Percentiles rank a stretch among this genome's conserved stretches.
Evolutionary conservation across 2,113 vertebrate genomes (phyloP).

Genomic region (Clarias batrachus): DNA sequence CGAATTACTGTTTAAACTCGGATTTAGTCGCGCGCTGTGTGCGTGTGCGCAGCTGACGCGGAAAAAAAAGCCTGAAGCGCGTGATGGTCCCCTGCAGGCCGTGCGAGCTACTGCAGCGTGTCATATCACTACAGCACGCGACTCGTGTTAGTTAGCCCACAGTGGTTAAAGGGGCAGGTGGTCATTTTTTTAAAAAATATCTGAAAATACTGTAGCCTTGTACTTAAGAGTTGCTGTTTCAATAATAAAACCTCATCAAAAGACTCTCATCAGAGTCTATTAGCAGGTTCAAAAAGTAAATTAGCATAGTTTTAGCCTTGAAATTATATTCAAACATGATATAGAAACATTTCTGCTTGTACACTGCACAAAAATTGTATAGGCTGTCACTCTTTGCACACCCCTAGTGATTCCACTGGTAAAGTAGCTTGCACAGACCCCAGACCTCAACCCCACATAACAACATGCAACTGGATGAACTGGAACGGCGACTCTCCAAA

Average conservation of each 20-base stretch:
- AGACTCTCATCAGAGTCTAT: background rate
- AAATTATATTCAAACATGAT: too few species aligned
- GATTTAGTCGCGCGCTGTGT: background rate
- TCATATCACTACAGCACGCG: background rate
- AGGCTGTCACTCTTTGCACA: too few species aligned
- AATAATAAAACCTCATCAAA: background rate
- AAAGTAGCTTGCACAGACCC: background rate
- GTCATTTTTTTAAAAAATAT: background rate
- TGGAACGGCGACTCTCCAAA: background rate
- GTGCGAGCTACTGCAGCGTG: constrained; percentile 12
- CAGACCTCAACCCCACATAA: background rate
- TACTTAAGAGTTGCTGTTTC: background rate
- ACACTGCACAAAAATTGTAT: too few species aligned
- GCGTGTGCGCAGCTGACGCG: constrained; percentile 4
- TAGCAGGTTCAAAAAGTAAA: too few species aligned
- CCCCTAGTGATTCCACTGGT: too few species aligned
- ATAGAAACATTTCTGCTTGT: too few species aligned
- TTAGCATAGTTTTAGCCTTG: too few species aligned
- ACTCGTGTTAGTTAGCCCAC: background rate
- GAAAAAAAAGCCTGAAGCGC: constrained; percentile 28
- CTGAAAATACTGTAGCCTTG: background rate
- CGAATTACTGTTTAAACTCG: background rate
- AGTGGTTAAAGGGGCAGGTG: background rate
- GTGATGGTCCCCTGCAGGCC: constrained; percentile 24
- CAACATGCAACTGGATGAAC: background rate